Conservation (phyloP, 2,888 invertebrate genomes). For the Neocrepidodera transversa region DNA sequence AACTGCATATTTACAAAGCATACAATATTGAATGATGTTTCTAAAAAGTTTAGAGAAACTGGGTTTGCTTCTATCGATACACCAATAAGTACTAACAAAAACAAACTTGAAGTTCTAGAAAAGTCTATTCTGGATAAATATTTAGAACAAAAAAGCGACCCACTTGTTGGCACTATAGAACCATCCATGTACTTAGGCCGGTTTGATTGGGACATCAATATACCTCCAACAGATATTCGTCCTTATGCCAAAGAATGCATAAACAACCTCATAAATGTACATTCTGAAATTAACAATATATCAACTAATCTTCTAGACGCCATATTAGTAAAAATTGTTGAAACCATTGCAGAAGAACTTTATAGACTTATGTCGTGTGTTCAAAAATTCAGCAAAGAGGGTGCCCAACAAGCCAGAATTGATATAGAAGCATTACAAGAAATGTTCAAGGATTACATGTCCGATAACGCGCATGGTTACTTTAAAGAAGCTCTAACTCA, state of each 20-base stretch:
- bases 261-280: slow-evolving; percentile 81
- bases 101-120: slow-evolving; percentile 68
- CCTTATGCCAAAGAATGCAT: slow-evolving; percentile 91
- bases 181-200: slow-evolving; percentile 93
- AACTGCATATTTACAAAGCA: slow-evolving; percentile 87
- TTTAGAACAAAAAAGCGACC: slow-evolving; percentile 90
- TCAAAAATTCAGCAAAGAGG: slow-evolving; percentile 70
- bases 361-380: slow-evolving; percentile 86
- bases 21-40: slow-evolving; percentile 75
- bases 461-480: slow-evolving; percentile 62
- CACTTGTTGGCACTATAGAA: slow-evolving; percentile 94
- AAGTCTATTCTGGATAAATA: slow-evolving; percentile 78
- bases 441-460: slow-evolving; percentile 66
- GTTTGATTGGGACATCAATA: slow-evolving; percentile 84
- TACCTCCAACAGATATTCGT: slow-evolving; percentile 77
- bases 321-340: slow-evolving; percentile 79
- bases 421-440: slow-evolving; percentile 76
- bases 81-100: slow-evolving; percentile 73
- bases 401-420: slow-evolving; percentile 80
- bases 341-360: slow-evolving; percentile 92
- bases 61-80: slow-evolving; percentile 76
- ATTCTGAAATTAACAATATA: slow-evolving; percentile 78
- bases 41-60: slow-evolving; percentile 70
- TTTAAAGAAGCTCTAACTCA: slow-evolving; percentile 83
- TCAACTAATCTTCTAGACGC: slow-evolving; percentile 80